These are phyloP conservation scores for Seriola aureovittata DNA, from an alignment of 2,113 vertebrate genomes.

Conservation along the genomic window DNA sequence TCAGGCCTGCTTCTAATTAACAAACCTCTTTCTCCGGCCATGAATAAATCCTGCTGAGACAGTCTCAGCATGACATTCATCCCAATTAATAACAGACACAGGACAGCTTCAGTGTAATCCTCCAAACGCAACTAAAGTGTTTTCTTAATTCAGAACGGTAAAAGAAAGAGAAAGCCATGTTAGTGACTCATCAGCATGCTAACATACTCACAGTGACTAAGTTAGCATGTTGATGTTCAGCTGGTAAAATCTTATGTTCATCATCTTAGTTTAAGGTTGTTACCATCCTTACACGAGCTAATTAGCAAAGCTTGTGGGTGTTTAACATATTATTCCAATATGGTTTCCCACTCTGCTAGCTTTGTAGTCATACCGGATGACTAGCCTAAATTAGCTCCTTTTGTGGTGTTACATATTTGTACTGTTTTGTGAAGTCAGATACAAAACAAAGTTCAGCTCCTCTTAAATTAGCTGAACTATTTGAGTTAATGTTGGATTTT, in stretches of 20 bases:
- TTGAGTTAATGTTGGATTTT: not conserved
- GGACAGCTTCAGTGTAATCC: not conserved
- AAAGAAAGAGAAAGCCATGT: not conserved
- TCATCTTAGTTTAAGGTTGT: not conserved
- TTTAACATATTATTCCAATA: not conserved
- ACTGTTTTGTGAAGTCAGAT: too few relatives aligned
- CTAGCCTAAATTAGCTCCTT: too few relatives aligned
- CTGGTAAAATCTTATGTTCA: not conserved
- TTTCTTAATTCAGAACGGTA: not conserved
- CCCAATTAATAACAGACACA: slow-evolving; percentile 1
- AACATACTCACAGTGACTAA: not conserved
- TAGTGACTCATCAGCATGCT: too few relatives aligned
- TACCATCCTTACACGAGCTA: not conserved
- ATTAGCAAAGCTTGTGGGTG: not conserved
- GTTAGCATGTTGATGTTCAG: not conserved
- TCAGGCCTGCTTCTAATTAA: slow-evolving; percentile 23
- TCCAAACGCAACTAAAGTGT: not conserved
- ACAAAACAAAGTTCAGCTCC: not conserved
- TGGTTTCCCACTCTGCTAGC: not conserved
- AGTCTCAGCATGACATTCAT: not conserved
- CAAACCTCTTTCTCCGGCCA: slow-evolving; percentile 11
- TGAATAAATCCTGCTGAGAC: slow-evolving; percentile 12
- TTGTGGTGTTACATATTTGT: too few relatives aligned
- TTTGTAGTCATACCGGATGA: not conserved
- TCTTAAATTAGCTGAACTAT: not conserved